Conservation (phyloP, 2,797 vertebrate species). For the Muraenolepis orangiensis region DNA sequence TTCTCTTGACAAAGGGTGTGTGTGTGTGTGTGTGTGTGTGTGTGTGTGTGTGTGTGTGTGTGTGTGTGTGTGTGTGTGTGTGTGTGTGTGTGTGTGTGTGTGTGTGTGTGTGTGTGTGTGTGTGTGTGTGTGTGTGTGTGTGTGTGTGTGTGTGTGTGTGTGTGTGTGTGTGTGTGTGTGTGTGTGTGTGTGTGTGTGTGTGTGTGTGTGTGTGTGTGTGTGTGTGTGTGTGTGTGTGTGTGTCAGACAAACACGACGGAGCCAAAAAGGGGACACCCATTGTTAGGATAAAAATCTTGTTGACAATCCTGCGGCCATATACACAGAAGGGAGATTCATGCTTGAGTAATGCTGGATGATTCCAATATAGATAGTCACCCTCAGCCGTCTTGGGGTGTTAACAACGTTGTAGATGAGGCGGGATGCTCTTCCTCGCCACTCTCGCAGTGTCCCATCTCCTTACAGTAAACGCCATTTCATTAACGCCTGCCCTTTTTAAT, state of each 20-base stretch:
- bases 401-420: conserved; percentile 16
- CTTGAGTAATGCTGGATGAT: conserved; percentile 35
- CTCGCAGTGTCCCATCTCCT: conserved; percentile 38
- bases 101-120: too few species aligned
- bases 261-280: background rate
- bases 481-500: conserved; percentile 61
- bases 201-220: too few species aligned
- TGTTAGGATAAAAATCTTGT: background rate
- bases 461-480: conserved; percentile 59
- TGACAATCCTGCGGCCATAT: background rate
- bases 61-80: too few species aligned
- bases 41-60: too few species aligned
- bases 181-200: too few species aligned
- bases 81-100: too few species aligned
- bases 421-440: background rate
- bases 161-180: too few species aligned
- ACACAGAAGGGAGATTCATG: conserved; percentile 12
- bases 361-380: conserved; percentile 31
- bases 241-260: background rate
- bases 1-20: too few species aligned
- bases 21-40: too few species aligned
- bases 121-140: too few species aligned
- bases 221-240: too few species aligned
- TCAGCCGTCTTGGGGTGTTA: conserved; percentile 30
- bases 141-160: too few species aligned